Evolutionary conservation across 2,113 vertebrate genomes (phyloP).

Genomic region (Piaya cayana): DNA sequence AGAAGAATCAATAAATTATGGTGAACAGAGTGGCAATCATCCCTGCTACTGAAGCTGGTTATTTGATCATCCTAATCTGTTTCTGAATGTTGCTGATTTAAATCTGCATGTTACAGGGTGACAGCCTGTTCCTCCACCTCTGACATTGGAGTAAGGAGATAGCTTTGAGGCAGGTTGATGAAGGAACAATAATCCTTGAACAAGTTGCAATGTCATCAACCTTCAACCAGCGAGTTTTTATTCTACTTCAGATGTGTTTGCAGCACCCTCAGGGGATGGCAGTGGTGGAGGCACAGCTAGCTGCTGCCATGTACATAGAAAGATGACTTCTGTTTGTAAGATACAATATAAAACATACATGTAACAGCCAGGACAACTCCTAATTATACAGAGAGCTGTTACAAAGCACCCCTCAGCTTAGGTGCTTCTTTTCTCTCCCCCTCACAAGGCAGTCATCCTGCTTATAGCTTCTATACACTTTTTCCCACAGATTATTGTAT

Average conservation of each 20-base stretch:
- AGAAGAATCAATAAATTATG: background rate
- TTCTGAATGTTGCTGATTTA: background rate
- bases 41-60: background rate
- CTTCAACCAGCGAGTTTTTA: background rate
- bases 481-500: background rate
- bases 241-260: background rate
- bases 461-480: background rate
- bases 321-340: background rate
- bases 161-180: background rate
- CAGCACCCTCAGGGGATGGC: background rate
- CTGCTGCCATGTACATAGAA: background rate
- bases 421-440: background rate
- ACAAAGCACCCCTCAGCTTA: background rate
- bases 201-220: background rate
- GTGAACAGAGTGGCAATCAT: background rate
- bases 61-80: background rate
- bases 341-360: background rate
- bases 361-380: background rate
- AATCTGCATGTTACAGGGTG: background rate
- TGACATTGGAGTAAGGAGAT: background rate
- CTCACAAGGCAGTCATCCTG: background rate
- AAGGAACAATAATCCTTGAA: background rate
- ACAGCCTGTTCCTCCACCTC: background rate
- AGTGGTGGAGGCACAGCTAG: background rate
- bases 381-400: background rate